A percentile compares a stretch with the other conserved stretches of the same genome.
Conservation (phyloP, 2,113 vertebrate genomes). For the Raja brachyura region DNA sequence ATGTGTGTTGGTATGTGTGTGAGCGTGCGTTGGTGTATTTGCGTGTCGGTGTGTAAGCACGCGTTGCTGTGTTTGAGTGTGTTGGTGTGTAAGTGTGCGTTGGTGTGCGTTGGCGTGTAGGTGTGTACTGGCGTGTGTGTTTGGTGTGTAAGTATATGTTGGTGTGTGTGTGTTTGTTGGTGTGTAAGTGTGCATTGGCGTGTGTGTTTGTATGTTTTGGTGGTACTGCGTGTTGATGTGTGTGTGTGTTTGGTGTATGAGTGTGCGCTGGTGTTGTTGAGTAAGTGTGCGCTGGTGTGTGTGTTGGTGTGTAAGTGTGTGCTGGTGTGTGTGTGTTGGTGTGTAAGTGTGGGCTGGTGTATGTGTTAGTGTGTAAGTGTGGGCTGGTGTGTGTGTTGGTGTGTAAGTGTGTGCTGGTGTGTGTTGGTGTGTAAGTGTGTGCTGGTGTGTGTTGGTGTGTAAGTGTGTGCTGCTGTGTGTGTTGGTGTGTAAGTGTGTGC, state of each 20-base stretch:
- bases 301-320: no score
- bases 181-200: not conserved
- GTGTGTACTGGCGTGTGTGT: no score
- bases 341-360: no score
- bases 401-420: no score
- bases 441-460: not conserved
- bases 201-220: not conserved
- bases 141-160: not conserved
- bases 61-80: not conserved
- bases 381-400: no score
- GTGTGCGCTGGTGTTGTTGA: not conserved
- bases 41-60: not conserved
- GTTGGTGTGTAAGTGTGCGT: not conserved
- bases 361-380: no score
- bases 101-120: no score
- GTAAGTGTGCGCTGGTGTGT: no score
- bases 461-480: no score
- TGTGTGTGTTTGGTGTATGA: not conserved
- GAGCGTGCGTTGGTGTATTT: not conserved
- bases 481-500: no score
- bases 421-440: not conserved
- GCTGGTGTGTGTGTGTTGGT: no score
- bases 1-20: no score
- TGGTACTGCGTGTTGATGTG: not conserved
- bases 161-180: not conserved